Evolutionary conservation across 2,113 vertebrate species (phyloP), one percentile per base, ranked within the genome.

Genomic region (Silurus glanis): DNA sequence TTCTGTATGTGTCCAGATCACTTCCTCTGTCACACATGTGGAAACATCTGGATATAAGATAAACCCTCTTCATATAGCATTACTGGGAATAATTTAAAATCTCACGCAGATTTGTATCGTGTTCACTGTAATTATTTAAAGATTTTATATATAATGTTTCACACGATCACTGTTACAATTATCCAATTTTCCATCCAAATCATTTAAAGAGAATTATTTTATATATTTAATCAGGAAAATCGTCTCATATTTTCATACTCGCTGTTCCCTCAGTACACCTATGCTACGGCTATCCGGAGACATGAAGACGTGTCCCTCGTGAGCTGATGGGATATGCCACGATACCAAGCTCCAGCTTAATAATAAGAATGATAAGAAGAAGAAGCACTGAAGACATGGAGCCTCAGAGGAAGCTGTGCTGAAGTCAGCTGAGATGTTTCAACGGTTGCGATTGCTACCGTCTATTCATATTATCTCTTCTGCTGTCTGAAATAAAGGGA

Each of bases 371-470:
- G 93, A 87, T 90, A 89, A 90, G 91, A 90, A 91, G 88, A 89
- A 88, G 89, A 90, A 80, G 87, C 85, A 91, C 78, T 89, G 81
- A 93, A 94, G 91, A 90, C 93, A 90, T 92, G 88, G 88, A 89
- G 91, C 92, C 93, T 94, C 92, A 80, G 88, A 93, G 92, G 90
- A 93, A 86, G 82, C 76, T 28, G 89, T 90, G 90, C 87, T 90
- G 92, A 93, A 91, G 92, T 92, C 91, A 91, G 87, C 87, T 90
- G 85, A 89, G 87, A 92, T 86, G 88, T 92, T 93, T 91, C 91
- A 93, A 86, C 72, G 78, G 80, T 88, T 91, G 88, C 88, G 90
- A 37, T 37, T 37, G 37, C 37, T 90, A 91, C 87, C 91, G 90
- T 90, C 87, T 91, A 83, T 87, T 91, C 89, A 88, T 86, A 90